phyloP scores from a whole-genome alignment of 2,113 vertebrate species.

The Pomatostomus ruficeps region DNA sequence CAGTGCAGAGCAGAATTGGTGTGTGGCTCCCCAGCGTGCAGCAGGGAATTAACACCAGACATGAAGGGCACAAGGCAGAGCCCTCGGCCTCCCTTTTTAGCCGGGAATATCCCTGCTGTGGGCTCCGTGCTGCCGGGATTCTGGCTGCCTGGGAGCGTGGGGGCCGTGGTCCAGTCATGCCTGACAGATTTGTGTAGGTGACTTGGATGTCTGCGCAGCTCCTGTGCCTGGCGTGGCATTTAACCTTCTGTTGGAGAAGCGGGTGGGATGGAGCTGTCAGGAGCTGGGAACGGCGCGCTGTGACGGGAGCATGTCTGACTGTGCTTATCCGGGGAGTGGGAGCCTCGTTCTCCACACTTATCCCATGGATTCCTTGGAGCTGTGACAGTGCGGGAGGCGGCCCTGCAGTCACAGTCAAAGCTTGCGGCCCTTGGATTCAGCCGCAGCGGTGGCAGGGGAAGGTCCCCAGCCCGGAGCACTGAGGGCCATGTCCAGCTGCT shows the following conservation, averaged over 20 bases:
- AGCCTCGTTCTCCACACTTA: neutral
- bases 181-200: constrained; percentile 32
- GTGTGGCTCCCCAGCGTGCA: neutral
- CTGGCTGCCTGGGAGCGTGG: neutral
- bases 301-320: neutral
- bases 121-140: neutral
- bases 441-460: neutral
- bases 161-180: neutral
- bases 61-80: neutral
- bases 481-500: neutral
- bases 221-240: constrained; percentile 10
- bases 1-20: neutral
- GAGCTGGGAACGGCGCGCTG: neutral
- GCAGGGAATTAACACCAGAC: neutral
- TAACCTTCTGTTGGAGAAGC: constrained; percentile 1
- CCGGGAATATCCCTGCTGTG: neutral
- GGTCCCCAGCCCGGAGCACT: neutral
- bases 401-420: neutral
- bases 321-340: neutral
- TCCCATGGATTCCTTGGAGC: neutral
- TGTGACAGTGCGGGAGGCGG: neutral
- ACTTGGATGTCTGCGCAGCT: neutral
- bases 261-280: constrained; percentile 25
- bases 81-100: neutral
- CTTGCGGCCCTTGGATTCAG: neutral